phyloP scores from a whole-genome alignment of 1,140 invertebrate genomes.

The Spodoptera litura region DNA sequence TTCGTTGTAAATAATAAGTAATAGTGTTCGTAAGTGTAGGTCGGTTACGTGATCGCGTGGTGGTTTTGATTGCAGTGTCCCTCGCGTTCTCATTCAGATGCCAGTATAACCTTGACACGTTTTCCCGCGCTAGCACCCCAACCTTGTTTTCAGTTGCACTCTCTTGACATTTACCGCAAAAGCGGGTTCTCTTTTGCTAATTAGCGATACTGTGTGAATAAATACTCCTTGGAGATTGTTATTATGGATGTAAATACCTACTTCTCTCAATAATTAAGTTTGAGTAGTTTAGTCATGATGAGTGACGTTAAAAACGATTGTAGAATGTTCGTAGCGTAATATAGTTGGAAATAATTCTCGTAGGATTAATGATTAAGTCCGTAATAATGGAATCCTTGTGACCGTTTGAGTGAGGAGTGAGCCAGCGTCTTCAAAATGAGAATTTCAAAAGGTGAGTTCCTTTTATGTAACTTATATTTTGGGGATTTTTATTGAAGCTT shows the following conservation, averaged over 20 bases:
- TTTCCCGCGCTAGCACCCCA: slow-evolving; percentile 80
- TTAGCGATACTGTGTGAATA: slow-evolving; percentile 47
- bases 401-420: slow-evolving; percentile 57
- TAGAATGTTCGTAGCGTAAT: slow-evolving; percentile 35
- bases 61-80: slow-evolving; percentile 71
- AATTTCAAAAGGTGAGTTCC: slow-evolving; percentile 72
- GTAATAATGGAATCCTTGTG: slow-evolving; percentile 65
- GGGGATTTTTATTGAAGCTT: slow-evolving; percentile 5
- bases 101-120: slow-evolving; percentile 80
- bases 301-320: slow-evolving; percentile 40
- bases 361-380: slow-evolving; percentile 48
- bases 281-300: slow-evolving; percentile 47
- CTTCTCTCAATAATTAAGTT: slow-evolving; percentile 29
- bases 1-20: slow-evolving; percentile 21
- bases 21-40: slow-evolving; percentile 29
- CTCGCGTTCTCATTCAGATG: slow-evolving; percentile 71
- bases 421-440: slow-evolving; percentile 66
- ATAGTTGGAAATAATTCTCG: slow-evolving; percentile 30
- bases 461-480: slow-evolving; percentile 35
- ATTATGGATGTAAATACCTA: slow-evolving; percentile 22
- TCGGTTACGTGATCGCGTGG: slow-evolving; percentile 50
- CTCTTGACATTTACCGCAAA: slow-evolving; percentile 76
- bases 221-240: slow-evolving; percentile 15
- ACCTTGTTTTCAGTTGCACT: slow-evolving; percentile 82
- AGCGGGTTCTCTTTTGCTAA: slow-evolving; percentile 59